Conservation (phyloP, 2,888 invertebrate species). For the Parascotia fuliginaria region DNA sequence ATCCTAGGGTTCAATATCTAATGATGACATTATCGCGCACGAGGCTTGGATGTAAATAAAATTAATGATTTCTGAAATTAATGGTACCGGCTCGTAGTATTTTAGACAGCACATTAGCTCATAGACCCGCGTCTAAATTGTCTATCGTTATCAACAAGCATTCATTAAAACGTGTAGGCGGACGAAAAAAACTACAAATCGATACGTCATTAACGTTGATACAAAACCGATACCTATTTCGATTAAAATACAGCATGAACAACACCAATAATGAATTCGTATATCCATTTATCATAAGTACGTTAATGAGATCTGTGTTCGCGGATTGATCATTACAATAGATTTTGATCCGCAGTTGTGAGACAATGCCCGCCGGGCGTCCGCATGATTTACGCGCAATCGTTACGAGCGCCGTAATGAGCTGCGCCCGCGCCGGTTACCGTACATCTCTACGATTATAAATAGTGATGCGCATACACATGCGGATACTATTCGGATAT, state of each 20-base stretch:
- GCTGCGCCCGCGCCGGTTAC: slow-evolving; percentile 71
- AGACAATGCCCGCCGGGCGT: slow-evolving; percentile 79
- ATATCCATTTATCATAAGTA: slow-evolving; percentile 47
- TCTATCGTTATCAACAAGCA: slow-evolving; percentile 7
- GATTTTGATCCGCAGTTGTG: slow-evolving; percentile 57
- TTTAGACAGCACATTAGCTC: slow-evolving; percentile 9
- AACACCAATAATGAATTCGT: slow-evolving; percentile 42
- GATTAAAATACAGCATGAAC: slow-evolving; percentile 42
- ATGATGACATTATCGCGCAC: background rate
- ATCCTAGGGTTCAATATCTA: slow-evolving; percentile 23
- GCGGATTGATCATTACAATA: slow-evolving; percentile 69
- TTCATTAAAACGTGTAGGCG: slow-evolving; percentile 12
- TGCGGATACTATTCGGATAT: slow-evolving; percentile 8
- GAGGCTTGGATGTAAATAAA: slow-evolving; percentile 11
- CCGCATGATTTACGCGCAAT: slow-evolving; percentile 78
- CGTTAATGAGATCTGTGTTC: slow-evolving; percentile 50
- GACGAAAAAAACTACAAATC: slow-evolving; percentile 11
- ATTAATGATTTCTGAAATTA: slow-evolving; percentile 34
- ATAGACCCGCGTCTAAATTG: slow-evolving; percentile 17
- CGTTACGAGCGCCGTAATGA: slow-evolving; percentile 79
- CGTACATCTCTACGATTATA: slow-evolving; percentile 60
- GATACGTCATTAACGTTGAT: slow-evolving; percentile 12
- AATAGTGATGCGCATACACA: slow-evolving; percentile 34
- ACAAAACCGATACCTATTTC: slow-evolving; percentile 36
- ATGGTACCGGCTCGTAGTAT: slow-evolving; percentile 9